Evolutionary conservation across 1,140 invertebrate genomes (phyloP), one percentile per base, ranked within the genome.

Genomic region (Melipona quadrifasciata): DNA sequence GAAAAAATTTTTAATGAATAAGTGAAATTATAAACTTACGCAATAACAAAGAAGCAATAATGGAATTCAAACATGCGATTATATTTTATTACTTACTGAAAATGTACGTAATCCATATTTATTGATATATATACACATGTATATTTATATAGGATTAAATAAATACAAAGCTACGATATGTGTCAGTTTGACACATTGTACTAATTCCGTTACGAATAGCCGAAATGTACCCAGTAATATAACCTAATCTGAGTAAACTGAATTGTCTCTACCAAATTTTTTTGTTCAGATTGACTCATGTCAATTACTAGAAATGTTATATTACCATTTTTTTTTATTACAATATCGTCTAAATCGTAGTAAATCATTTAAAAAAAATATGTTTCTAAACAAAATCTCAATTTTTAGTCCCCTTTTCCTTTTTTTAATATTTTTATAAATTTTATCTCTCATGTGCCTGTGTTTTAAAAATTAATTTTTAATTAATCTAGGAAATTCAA

Each of bases 111-210:
- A 80, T 84, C 87, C 90, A 91, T 91, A 58, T 21, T 83, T 64
- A n/a, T 74, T 39, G 21, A 76, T 21, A 72, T 39, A 47, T 82
- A 87, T 11, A 47, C 39, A 47, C 0, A 47, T 47, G 8, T 78
- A 47, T 61, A 80, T 89, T 61, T 88, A 31, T 84, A 19, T 64
- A 58, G 53, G 39, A 47, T 86, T 87, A 87, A 65, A 81, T 80
- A 83, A 73, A 82, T 75, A 80, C 64, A 80, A 87, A 85, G 16
- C 27, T n/a, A 12, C 82, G 88, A 91, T 84, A 80, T 80, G 80
- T 89, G 89, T 92, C 86, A 91, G 85, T 76, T 89, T 92, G 92
- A 93, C 91, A 92, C 88, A 92, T 90, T 81, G 80, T 75, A 84
- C 71, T 31, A 21, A n/a, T 76, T 39, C 39, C 31, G 51, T 76